Evolutionary conservation across 1,140 invertebrate genomes (phyloP), one percentile per base, ranked within the genome.

Genomic region (Thaumetopoea pityocampa): DNA sequence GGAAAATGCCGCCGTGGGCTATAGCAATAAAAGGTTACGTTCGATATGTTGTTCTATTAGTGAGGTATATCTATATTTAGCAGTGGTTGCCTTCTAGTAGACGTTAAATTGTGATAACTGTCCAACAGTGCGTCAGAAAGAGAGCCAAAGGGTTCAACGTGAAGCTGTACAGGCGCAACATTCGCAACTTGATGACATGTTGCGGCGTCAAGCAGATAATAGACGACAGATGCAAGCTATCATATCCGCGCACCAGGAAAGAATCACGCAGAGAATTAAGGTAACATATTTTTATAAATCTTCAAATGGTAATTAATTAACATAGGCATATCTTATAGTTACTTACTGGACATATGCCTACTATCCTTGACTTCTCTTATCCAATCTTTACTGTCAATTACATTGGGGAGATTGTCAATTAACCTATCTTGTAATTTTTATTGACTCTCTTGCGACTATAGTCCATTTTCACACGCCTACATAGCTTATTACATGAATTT

Each of bases 211-310:
- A 46, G 63, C 68, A 1, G 63, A 70, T 6, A 77, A 85, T 23
- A 49, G 81, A 8, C 44, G 44, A 4, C 81, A 85, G 44, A 80
- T 86, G 72, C 84, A 86, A 44, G 38, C 60, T 0, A 69, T 85
- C 29, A 86, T 86, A n/a, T 47, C 66, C 2, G 61, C 73, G 2
- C 82, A 86, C 22, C 85, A 86, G 48, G 71, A 85, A 24, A 59
- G 82, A 14, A 86, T 86, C 11, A 81, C 79, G 3, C 64, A 79
- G 32, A 74, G 83, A 15, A 86, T 86, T 33, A 77, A 83, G 66
- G 84, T 85, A 27, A 20, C n/a, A 7, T 22, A 14, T 30, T 12
- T 9, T 9, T 26, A 17, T 22, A 8, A 35, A 23, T 30, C 12
- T 36, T 35, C 23, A 6, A 26, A 5, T 26, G 4, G 5, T 7